A percentile compares a stretch with the other conserved stretches of the same genome.
phyloP scores from a whole-genome alignment of 2,888 invertebrate genomes.

The Loripinus fragilis region DNA sequence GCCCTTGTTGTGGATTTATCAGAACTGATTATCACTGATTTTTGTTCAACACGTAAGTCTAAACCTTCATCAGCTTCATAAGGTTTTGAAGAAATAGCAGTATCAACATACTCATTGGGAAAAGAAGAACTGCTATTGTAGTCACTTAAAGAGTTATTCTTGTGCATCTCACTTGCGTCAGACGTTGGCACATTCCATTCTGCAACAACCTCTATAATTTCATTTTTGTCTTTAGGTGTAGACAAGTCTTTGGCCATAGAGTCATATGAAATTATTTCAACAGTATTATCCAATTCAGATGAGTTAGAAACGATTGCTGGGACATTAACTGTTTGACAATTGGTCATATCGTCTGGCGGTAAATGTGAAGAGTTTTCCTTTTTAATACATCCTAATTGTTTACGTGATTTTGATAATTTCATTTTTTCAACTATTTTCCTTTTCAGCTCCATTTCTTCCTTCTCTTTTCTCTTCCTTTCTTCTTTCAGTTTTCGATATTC shows the following conservation, averaged over 20 bases:
- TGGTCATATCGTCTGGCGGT: no score
- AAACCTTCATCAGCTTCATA: not conserved
- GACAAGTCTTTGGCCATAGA: no score
- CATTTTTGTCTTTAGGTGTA: not conserved
- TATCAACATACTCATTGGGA: not conserved
- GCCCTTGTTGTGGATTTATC: no score
- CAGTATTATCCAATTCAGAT: no score
- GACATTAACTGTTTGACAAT: no score
- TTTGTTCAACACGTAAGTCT: not conserved
- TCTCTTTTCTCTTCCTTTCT: conserved; percentile 65
- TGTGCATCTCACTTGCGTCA: not conserved
- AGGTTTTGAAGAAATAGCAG: not conserved
- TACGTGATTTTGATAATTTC: conserved; percentile 26
- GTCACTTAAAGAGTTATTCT: not conserved
- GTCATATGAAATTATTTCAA: no score
- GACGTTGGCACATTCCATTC: conserved; percentile 12
- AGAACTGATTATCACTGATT: no score
- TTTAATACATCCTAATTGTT: conserved; percentile 7
- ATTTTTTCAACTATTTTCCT: conserved; percentile 52
- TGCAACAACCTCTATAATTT: not conserved
- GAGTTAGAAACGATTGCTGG: no score
- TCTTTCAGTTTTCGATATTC: conserved; percentile 57
- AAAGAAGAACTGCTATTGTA: not conserved
- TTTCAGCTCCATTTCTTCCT: conserved; percentile 62
- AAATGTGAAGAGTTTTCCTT: no score